These are phyloP conservation scores for Neopelma chrysocephalum DNA, from an alignment of 2,797 vertebrate species.

Conservation along the genomic window DNA sequence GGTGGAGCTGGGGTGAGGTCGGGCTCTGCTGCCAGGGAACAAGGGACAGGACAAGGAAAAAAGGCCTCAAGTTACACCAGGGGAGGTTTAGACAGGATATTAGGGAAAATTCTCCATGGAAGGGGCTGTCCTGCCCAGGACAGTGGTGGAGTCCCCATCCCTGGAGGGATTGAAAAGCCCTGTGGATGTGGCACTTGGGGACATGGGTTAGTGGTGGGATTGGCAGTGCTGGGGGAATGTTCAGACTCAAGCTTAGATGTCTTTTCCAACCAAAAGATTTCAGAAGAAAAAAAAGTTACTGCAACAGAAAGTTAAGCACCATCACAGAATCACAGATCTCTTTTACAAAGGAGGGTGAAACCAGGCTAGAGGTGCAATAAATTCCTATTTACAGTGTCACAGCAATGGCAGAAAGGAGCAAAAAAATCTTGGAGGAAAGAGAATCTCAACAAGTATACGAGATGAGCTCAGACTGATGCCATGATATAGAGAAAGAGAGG, in stretches of 20 bases:
- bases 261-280: neutral
- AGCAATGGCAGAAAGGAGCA: neutral
- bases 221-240: neutral
- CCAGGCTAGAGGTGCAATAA: neutral
- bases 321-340: neutral
- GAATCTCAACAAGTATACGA: neutral
- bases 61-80: neutral
- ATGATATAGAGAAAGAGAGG: neutral
- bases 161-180: accelerated
- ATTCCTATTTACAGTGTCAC: neutral
- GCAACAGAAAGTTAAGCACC: neutral
- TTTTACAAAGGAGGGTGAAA: neutral
- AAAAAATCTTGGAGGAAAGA: neutral
- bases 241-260: accelerated
- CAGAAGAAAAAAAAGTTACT: neutral
- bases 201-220: neutral
- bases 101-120: neutral
- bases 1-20: accelerated
- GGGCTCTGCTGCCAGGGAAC: neutral
- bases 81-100: too few relatives aligned
- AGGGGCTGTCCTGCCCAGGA: neutral
- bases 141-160: neutral
- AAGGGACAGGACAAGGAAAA: neutral
- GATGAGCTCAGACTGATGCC: neutral
- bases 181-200: neutral